Percentiles rank a stretch among this genome's conserved stretches.
Conservation (phyloP, 2,113 vertebrate genomes). For the Pampusana beccarii region DNA sequence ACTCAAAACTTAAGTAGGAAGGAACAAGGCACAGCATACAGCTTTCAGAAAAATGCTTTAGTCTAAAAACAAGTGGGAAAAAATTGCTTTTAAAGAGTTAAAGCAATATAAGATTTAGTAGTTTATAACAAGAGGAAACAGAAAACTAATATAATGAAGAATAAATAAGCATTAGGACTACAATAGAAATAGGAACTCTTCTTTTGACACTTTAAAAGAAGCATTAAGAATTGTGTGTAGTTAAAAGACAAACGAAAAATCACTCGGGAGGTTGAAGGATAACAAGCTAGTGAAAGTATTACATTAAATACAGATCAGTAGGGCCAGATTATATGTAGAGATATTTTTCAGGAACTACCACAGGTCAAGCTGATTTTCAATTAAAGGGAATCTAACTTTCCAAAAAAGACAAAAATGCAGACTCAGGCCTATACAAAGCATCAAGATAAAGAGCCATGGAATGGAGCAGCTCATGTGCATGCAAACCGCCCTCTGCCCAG, state of each 20-base stretch:
- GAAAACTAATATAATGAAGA: neutral
- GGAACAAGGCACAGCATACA: neutral
- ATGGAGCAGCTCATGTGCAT: neutral
- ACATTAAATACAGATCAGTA: neutral
- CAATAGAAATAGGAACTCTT: neutral
- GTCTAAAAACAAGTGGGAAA: neutral
- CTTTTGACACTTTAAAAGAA: neutral
- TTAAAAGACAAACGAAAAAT: neutral
- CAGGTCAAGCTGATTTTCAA: neutral
- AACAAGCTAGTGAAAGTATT: neutral
- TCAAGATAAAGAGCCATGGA: neutral
- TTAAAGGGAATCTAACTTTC: neutral
- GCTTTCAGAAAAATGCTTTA: neutral
- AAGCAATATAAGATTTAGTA: neutral
- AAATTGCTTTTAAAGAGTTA: neutral
- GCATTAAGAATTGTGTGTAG: neutral
- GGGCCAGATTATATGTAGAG: neutral
- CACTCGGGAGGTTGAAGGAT: neutral
- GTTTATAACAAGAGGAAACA: neutral
- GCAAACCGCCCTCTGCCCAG: neutral
- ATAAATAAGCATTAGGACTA: neutral
- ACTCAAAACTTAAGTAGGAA: neutral
- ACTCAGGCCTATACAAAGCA: neutral
- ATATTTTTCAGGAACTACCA: neutral
- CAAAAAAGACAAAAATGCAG: neutral